Conservation (phyloP, 2,888 invertebrate genomes). For the Platynereis dumerilii region DNA sequence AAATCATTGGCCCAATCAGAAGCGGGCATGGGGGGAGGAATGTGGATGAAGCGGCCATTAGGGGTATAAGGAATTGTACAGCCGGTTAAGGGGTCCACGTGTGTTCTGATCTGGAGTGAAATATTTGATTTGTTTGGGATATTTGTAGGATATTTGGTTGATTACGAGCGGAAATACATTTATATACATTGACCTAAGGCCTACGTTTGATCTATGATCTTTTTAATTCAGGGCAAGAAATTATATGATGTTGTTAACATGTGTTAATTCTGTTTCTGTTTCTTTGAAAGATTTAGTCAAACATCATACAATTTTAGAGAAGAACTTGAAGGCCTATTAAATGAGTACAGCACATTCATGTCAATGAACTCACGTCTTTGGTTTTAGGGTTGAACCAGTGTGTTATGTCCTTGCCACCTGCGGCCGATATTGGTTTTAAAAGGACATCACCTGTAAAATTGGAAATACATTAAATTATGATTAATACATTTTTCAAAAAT, state of each 20-base stretch:
- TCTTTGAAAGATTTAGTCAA: neutral
- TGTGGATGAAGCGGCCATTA: conserved; percentile 70
- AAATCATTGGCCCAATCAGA: conserved; percentile 72
- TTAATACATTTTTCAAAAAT: conserved; percentile 5
- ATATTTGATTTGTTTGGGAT: too few species aligned
- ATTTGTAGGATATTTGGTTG: too few species aligned
- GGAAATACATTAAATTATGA: conserved; percentile 14
- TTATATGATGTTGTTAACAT: too few species aligned
- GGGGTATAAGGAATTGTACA: conserved; percentile 70
- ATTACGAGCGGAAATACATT: too few species aligned
- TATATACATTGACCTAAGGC: too few species aligned
- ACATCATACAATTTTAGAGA: neutral
- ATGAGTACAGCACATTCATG: neutral
- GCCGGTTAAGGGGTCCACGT: conserved; percentile 67
- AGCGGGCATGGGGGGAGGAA: conserved; percentile 68
- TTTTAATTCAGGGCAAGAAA: too few species aligned
- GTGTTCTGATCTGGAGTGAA: conserved; percentile 56
- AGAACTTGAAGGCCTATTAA: conserved; percentile 10
- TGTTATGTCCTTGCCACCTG: conserved; percentile 84
- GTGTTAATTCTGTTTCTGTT: too few species aligned
- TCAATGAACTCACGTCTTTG: conserved; percentile 56
- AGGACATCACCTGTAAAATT: conserved; percentile 58
- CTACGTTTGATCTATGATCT: too few species aligned
- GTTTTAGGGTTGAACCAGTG: conserved; percentile 76
- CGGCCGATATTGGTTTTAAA: conserved; percentile 72